Evolutionary conservation across 2,797 vertebrate genomes (phyloP).

Genomic region (Pithecia hirsuta): DNA sequence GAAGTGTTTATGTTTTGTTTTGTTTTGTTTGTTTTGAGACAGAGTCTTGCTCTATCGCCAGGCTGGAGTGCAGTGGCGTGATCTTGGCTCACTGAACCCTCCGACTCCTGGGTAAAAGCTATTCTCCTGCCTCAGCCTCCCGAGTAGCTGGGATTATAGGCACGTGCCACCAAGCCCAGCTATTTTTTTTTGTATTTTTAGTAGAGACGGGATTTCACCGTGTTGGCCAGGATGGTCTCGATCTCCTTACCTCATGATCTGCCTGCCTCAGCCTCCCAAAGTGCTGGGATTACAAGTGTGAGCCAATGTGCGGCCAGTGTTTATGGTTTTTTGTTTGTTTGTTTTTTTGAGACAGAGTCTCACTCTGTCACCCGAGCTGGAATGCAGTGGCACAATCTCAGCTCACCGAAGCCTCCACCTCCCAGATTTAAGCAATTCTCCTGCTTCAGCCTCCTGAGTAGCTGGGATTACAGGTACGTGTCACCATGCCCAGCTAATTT

Average conservation of each 20-base stretch:
- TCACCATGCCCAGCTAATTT: not conserved
- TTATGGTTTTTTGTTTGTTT: too few relatives aligned
- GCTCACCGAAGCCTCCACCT: not conserved
- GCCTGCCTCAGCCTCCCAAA: not conserved
- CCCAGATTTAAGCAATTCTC: not conserved
- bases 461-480: not conserved
- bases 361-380: not conserved
- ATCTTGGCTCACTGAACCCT: not conserved
- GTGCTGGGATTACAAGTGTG: accelerated
- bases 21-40: not conserved
- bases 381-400: not conserved
- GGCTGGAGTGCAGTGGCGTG: not conserved
- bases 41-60: not conserved
- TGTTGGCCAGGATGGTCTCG: not conserved
- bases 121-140: not conserved
- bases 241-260: not conserved
- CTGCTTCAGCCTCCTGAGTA: not conserved
- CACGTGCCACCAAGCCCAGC: accelerated
- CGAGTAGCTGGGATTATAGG: not conserved
- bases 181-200: not conserved
- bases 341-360: not conserved
- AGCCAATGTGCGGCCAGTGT: too few relatives aligned
- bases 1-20: not conserved
- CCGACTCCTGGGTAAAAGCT: not conserved
- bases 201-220: not conserved